Evolutionary conservation across 2,888 invertebrate species (phyloP).

Genomic region (Odontocerum albicorne): DNA sequence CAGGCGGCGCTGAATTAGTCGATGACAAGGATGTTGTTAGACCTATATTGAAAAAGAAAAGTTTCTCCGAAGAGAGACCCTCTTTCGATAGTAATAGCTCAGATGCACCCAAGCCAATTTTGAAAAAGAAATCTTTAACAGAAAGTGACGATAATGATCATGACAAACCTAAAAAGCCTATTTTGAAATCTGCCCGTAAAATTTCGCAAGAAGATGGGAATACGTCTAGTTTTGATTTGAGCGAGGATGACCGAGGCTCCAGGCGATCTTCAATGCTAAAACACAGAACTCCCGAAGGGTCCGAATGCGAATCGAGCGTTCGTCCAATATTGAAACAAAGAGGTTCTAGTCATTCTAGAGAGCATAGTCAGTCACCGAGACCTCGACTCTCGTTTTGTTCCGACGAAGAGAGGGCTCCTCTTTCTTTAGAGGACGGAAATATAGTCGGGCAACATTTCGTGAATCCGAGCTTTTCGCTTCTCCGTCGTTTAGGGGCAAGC

Average conservation of each 20-base stretch:
- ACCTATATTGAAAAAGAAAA: conserved; percentile 84
- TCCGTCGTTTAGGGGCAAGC: conserved; percentile 15
- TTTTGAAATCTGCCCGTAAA: conserved; percentile 73
- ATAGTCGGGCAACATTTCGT: conserved; percentile 11
- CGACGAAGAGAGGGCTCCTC: conserved; percentile 44
- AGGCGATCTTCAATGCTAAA: conserved; percentile 59
- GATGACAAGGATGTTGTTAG: conserved; percentile 65
- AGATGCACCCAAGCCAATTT: conserved; percentile 71
- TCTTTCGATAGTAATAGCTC: conserved; percentile 51
- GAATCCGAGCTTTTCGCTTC: conserved; percentile 12
- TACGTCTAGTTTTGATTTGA: conserved; percentile 56
- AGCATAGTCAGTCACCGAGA: conserved; percentile 63
- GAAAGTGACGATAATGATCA: conserved; percentile 75
- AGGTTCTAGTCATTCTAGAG: conserved; percentile 60
- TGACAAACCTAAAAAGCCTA: conserved; percentile 72
- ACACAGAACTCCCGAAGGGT: conserved; percentile 57
- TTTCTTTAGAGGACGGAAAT: conserved; percentile 12
- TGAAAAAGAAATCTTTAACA: conserved; percentile 83
- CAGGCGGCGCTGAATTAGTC: conserved; percentile 59
- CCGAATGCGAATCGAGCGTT: conserved; percentile 60
- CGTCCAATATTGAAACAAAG: conserved; percentile 69
- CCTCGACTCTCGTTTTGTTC: conserved; percentile 66
- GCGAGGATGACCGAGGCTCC: conserved; percentile 58
- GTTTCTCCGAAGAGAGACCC: conserved; percentile 69
- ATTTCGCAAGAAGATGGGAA: conserved; percentile 65